Evolutionary conservation across 2,113 vertebrate genomes (phyloP).

Genomic region (Neolamprologus sp.): DNA sequence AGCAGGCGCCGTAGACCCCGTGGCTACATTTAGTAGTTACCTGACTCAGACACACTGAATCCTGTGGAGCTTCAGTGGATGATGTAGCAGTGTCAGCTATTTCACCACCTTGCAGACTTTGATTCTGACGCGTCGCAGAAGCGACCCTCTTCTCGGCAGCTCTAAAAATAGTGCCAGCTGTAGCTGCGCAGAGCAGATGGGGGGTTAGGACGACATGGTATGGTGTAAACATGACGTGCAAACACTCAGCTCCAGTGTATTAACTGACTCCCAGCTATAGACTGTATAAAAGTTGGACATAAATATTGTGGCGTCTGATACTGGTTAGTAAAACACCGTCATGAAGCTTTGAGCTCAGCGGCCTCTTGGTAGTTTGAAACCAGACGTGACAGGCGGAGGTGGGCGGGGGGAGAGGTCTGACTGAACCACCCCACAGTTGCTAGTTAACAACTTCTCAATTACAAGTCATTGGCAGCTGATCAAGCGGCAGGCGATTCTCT

Average conservation of each 20-base stretch:
- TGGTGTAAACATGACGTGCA: background rate
- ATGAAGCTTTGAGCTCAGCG: background rate
- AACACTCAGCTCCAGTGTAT: background rate
- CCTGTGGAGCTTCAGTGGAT: background rate
- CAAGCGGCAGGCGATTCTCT: rapidly evolving
- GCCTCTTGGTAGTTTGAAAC: background rate
- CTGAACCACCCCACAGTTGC: background rate
- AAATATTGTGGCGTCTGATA: too few species aligned
- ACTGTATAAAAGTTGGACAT: background rate
- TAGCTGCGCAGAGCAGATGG: background rate
- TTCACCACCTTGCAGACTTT: background rate
- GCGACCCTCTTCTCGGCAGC: background rate
- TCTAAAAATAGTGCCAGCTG: background rate
- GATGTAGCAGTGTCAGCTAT: rapidly evolving
- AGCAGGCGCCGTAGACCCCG: background rate
- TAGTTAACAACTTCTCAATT: background rate
- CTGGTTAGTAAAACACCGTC: background rate
- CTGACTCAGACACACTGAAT: background rate
- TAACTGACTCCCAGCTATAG: background rate
- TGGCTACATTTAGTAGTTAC: background rate
- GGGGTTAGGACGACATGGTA: background rate
- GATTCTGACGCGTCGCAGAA: background rate
- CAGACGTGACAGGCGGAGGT: background rate
- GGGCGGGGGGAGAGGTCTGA: background rate
- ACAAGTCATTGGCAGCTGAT: background rate